Evolutionary conservation across 1,140 invertebrate species (phyloP).

Genomic region (Dysdera silvatica): DNA sequence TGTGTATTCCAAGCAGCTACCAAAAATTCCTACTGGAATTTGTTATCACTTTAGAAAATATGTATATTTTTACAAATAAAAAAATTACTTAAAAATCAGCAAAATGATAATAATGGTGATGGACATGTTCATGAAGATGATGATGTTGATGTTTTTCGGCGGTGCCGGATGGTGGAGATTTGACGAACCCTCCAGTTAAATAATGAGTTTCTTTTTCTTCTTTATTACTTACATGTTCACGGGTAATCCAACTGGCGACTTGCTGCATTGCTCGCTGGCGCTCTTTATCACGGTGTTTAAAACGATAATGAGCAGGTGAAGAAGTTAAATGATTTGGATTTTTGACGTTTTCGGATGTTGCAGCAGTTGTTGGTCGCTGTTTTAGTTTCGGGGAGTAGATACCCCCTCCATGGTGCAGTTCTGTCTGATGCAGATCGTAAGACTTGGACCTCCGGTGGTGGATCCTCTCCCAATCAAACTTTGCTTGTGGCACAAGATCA

Average conservation of each 20-base stretch:
- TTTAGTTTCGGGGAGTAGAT: slow-evolving; percentile 37
- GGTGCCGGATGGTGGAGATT: slow-evolving; percentile 28
- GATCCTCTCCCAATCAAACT: slow-evolving; percentile 27
- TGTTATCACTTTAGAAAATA: too few species aligned
- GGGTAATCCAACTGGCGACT: slow-evolving; percentile 48
- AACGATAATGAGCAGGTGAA: slow-evolving; percentile 43
- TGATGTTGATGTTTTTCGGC: slow-evolving; percentile 52
- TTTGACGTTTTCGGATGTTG: slow-evolving; percentile 27
- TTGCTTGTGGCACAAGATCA: slow-evolving; percentile 25
- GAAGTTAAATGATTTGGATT: slow-evolving; percentile 33
- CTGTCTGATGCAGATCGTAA: slow-evolving; percentile 41
- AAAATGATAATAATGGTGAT: slow-evolving; percentile 76
- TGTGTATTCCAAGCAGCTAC: too few species aligned
- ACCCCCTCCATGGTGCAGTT: slow-evolving; percentile 16
- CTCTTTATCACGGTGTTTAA: slow-evolving; percentile 58
- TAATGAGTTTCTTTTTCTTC: slow-evolving; percentile 15
- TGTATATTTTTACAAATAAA: too few species aligned
- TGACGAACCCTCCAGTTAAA: slow-evolving; percentile 14
- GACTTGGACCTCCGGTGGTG: slow-evolving; percentile 35
- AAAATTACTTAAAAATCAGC: slow-evolving; percentile 35
- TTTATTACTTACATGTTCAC: slow-evolving; percentile 40
- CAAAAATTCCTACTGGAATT: too few species aligned
- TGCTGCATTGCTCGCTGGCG: slow-evolving; percentile 61
- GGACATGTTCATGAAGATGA: slow-evolving; percentile 72
- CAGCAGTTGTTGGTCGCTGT: slow-evolving; percentile 27